phyloP scores from a whole-genome alignment of 2,888 invertebrate genomes.

The Tridacna crocea region DNA sequence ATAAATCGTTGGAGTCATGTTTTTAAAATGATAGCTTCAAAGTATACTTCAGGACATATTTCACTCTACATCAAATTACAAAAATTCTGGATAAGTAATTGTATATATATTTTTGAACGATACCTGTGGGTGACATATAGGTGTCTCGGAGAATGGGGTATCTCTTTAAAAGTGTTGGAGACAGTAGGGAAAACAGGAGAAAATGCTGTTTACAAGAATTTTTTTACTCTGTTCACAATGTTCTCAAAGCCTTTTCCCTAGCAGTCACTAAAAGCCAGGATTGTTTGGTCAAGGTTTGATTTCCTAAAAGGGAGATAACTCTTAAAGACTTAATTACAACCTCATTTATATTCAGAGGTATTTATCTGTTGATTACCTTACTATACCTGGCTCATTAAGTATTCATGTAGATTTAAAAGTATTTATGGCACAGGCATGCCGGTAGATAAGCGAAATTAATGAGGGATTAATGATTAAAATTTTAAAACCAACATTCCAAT shows the following conservation, averaged over 20 bases:
- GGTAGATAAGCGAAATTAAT: conserved; percentile 16
- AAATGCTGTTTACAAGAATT: background rate
- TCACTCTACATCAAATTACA: too few relatives aligned
- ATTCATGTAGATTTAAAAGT: conserved; percentile 25
- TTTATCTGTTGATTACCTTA: conserved; percentile 23
- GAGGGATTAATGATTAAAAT: conserved; percentile 16
- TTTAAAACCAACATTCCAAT: background rate
- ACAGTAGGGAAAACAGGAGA: background rate
- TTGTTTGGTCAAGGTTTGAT: background rate
- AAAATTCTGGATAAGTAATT: too few relatives aligned
- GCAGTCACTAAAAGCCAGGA: background rate
- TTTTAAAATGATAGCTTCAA: too few relatives aligned
- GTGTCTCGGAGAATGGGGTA: too few relatives aligned
- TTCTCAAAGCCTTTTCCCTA: background rate
- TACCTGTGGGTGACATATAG: too few relatives aligned
- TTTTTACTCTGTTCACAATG: background rate
- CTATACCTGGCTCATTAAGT: conserved; percentile 16
- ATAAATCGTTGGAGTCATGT: too few relatives aligned
- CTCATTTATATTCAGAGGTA: conserved; percentile 44
- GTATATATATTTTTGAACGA: too few relatives aligned
- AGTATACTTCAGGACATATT: too few relatives aligned
- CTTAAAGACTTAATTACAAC: conserved; percentile 9
- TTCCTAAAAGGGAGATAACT: conserved; percentile 18
- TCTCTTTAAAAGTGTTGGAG: too few relatives aligned
- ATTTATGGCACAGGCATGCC: conserved; percentile 9